Conservation (phyloP, 2,888 invertebrate genomes). For the Phalera bucephala region DNA sequence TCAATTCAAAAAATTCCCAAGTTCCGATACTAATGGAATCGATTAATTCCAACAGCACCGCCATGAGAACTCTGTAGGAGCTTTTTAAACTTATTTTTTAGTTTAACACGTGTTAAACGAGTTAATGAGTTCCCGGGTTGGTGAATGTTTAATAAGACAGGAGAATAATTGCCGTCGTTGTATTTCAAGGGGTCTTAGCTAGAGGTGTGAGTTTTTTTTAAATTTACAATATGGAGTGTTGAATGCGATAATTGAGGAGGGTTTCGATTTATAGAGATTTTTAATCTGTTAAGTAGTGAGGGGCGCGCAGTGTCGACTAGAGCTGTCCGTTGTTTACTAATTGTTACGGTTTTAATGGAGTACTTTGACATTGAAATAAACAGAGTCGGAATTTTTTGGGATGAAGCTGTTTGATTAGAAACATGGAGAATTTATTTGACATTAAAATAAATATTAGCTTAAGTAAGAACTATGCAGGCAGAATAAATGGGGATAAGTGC, state of each 20-base stretch:
- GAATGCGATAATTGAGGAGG: slow-evolving; percentile 5
- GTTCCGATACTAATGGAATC: slow-evolving; percentile 46
- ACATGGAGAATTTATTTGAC: too few relatives aligned
- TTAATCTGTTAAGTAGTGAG: neutral
- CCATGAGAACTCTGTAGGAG: slow-evolving; percentile 45
- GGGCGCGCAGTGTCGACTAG: neutral
- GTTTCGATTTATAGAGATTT: slow-evolving; percentile 3
- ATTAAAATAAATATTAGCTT: too few relatives aligned
- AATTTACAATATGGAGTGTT: slow-evolving; percentile 10
- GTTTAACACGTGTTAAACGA: slow-evolving; percentile 59
- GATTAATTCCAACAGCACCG: slow-evolving; percentile 45
- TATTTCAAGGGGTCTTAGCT: slow-evolving; percentile 18
- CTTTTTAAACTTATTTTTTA: slow-evolving; percentile 27
- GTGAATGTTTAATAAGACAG: slow-evolving; percentile 59
- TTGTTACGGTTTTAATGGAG: slow-evolving; percentile 2
- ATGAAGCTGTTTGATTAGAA: too few relatives aligned
- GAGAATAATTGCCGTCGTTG: slow-evolving; percentile 51
- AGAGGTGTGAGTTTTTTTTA: slow-evolving; percentile 16
- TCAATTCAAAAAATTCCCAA: slow-evolving; percentile 24
- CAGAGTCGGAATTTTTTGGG: neutral
- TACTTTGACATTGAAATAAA: neutral
- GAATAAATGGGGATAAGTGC: too few relatives aligned
- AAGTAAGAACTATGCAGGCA: too few relatives aligned
- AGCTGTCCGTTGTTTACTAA: slow-evolving; percentile 5
- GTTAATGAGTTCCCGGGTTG: slow-evolving; percentile 59